Conservation (phyloP, 37 sponge, comb jelly and placozoan genomes). For the Chondrilla cf. caribensis region DNA sequence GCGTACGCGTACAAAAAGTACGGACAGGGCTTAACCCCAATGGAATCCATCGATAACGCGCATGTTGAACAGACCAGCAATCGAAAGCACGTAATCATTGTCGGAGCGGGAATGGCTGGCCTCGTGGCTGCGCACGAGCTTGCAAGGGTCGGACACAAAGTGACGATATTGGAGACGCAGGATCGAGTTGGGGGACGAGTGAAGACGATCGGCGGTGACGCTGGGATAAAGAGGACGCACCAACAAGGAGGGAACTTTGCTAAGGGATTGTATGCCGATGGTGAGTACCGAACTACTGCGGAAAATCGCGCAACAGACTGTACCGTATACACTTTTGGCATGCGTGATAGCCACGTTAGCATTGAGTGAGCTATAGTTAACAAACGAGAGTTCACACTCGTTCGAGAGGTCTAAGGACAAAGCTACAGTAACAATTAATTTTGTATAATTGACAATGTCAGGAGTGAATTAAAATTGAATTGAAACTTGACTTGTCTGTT, state of each 20-base stretch:
- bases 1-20: conserved; percentile 36
- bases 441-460: no score
- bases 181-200: conserved; percentile 53
- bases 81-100: conserved; percentile 40
- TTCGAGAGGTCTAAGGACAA: no score
- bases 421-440: no score
- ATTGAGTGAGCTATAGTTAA: no score
- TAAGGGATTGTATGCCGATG: conserved; percentile 38
- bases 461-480: not conserved
- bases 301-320: no score
- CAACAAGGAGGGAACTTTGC: conserved; percentile 21
- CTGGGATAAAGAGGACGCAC: not conserved
- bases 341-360: no score
- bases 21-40: not conserved
- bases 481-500: not conserved
- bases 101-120: conserved; percentile 60
- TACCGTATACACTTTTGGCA: no score
- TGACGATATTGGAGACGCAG: conserved; percentile 52
- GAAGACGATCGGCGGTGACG: conserved; percentile 7
- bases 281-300: no score
- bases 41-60: not conserved
- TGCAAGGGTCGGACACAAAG: conserved; percentile 47
- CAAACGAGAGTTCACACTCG: no score
- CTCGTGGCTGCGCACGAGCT: conserved; percentile 63
- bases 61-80: not conserved